phyloP scores from a whole-genome alignment of 2,113 vertebrate species.

The Otocyon megalotis region DNA sequence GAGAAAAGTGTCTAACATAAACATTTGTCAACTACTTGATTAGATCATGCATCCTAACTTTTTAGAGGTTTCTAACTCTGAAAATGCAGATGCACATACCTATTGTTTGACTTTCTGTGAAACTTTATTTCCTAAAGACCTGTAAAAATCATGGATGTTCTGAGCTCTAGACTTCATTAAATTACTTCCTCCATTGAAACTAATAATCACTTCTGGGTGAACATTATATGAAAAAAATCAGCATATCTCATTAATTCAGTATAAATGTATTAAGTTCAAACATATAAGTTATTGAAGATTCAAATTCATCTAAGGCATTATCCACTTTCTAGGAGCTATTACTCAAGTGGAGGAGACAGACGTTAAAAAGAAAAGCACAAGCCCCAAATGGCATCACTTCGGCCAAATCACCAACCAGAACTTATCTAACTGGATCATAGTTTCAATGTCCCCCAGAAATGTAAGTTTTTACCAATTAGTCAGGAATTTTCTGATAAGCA shows the following conservation, averaged over 20 bases:
- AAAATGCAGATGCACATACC: neutral
- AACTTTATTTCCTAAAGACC: neutral
- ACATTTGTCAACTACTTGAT: neutral
- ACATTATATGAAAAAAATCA: neutral
- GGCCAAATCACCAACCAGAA: neutral
- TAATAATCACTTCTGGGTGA: neutral
- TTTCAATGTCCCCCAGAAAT: neutral
- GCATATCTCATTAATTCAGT: neutral
- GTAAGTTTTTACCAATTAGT: neutral
- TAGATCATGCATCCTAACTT: neutral
- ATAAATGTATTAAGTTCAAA: neutral
- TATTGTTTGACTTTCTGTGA: neutral
- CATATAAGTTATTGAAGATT: neutral
- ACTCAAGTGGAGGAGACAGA: neutral
- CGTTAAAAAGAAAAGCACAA: neutral
- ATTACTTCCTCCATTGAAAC: neutral
- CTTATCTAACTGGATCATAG: neutral
- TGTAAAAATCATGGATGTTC: neutral
- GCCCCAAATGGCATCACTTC: neutral
- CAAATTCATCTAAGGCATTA: neutral
- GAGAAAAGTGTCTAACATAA: neutral
- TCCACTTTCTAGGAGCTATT: neutral
- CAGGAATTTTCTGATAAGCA: neutral
- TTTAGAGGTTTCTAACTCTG: neutral
- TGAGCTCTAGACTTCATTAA: neutral